phyloP scores from a whole-genome alignment of 2,888 invertebrate species.

The Crematogaster levior region DNA sequence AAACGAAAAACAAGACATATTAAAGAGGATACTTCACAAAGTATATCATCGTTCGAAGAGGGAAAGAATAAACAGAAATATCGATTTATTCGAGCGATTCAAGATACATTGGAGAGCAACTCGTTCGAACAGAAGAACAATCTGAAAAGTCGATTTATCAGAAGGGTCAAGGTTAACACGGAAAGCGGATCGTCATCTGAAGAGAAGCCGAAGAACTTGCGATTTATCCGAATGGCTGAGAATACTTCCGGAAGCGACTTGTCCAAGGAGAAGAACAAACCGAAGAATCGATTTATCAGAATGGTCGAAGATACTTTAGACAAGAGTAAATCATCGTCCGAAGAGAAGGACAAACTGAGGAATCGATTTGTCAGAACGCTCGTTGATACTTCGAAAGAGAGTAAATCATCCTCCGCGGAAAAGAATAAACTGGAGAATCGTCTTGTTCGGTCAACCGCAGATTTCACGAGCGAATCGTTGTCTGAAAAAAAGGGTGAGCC shows the following conservation, averaged over 20 bases:
- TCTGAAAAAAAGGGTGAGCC: slow-evolving; percentile 3
- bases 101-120: not conserved
- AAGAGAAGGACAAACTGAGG: not conserved
- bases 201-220: slow-evolving; percentile 6
- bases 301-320: not conserved
- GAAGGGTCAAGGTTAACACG: slow-evolving; percentile 2
- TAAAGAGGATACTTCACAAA: not conserved
- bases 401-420: slow-evolving; percentile 32
- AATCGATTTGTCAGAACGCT: slow-evolving; percentile 20
- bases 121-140: not conserved
- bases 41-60: not conserved
- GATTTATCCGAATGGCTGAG: not conserved
- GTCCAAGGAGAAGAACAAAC: slow-evolving; percentile 30
- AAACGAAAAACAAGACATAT: not conserved
- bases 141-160: not conserved
- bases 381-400: not conserved
- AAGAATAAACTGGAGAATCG: not conserved
- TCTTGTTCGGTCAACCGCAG: not conserved
- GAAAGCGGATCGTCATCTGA: slow-evolving; percentile 20
- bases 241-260: not conserved
- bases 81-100: not conserved
- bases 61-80: not conserved
- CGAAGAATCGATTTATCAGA: slow-evolving; percentile 29
- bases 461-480: not conserved
- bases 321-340: slow-evolving; percentile 27